phyloP scores from a whole-genome alignment of 2,113 vertebrate genomes.

The Mastomys natalensis region DNA sequence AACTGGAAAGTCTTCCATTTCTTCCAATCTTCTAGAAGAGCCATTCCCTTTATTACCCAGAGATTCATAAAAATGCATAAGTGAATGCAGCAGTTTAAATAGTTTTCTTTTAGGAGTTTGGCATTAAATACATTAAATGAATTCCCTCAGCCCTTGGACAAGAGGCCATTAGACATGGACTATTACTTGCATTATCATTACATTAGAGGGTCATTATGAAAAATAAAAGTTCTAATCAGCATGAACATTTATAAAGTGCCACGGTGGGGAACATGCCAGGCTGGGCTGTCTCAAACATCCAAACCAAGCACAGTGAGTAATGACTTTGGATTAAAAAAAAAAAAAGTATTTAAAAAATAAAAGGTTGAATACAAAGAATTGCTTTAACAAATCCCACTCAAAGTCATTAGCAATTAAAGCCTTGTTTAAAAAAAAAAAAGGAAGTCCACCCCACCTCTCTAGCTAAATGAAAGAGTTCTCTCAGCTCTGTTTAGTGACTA shows the following conservation, averaged over 20 bases:
- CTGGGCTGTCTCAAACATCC: conserved; percentile 67
- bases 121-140: conserved; percentile 81
- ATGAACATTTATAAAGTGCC: conserved; percentile 81
- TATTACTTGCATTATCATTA: conserved; percentile 86
- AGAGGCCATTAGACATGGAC: conserved; percentile 84
- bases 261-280: conserved; percentile 67
- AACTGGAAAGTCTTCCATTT: not conserved
- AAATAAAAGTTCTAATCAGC: conserved; percentile 85
- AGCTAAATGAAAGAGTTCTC: not conserved
- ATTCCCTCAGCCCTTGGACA: conserved; percentile 85
- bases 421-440: not conserved
- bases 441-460: not conserved
- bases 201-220: conserved; percentile 83
- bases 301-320: conserved; percentile 66
- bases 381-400: conserved; percentile 64
- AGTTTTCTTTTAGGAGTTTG: conserved; percentile 80
- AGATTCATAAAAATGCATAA: conserved; percentile 72
- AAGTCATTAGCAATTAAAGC: conserved; percentile 61
- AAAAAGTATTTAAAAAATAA: not conserved
- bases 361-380: conserved; percentile 71
- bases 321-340: conserved; percentile 63
- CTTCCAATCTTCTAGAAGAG: conserved; percentile 53
- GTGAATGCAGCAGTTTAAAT: conserved; percentile 71
- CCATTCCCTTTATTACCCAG: conserved; percentile 67
- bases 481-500: not conserved